Evolutionary conservation across 2,113 vertebrate genomes (phyloP).

Genomic region (Porphyrio hochstetteri): DNA sequence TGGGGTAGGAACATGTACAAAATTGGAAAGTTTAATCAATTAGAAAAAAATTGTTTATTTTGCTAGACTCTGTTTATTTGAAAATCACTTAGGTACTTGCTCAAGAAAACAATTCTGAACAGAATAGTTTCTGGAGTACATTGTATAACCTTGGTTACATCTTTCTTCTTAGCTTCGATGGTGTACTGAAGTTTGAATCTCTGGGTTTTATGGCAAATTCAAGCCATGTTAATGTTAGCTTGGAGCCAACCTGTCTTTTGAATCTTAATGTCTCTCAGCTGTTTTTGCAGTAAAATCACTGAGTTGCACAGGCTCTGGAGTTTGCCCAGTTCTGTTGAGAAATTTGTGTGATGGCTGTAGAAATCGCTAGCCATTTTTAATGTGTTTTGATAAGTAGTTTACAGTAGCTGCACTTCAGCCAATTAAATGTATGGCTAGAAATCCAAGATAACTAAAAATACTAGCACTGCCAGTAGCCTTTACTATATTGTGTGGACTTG

Average conservation of each 20-base stretch:
- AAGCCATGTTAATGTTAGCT: background rate
- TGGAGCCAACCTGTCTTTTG: background rate
- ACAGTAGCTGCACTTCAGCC: background rate
- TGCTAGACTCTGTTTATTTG: constrained; percentile 26
- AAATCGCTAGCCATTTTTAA: background rate
- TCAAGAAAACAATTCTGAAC: background rate
- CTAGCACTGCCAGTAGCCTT: background rate
- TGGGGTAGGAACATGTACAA: constrained; percentile 5
- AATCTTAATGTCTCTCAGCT: background rate
- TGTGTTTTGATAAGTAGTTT: background rate
- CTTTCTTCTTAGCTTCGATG: background rate
- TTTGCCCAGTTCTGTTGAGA: background rate
- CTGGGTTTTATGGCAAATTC: background rate
- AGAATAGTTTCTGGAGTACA: background rate
- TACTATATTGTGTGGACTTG: background rate
- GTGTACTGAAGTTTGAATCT: background rate
- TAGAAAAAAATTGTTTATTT: constrained; percentile 31
- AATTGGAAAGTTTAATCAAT: constrained; percentile 13
- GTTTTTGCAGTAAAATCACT: background rate
- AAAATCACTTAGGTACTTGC: background rate
- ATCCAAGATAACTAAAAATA: background rate
- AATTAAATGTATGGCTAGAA: background rate
- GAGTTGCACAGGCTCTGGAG: background rate
- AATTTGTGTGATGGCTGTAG: fast-evolving
- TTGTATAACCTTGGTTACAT: background rate